Base-by-base conservation (phyloP, 2,797 vertebrate species). In the Ataeniobius toweri region DNA sequence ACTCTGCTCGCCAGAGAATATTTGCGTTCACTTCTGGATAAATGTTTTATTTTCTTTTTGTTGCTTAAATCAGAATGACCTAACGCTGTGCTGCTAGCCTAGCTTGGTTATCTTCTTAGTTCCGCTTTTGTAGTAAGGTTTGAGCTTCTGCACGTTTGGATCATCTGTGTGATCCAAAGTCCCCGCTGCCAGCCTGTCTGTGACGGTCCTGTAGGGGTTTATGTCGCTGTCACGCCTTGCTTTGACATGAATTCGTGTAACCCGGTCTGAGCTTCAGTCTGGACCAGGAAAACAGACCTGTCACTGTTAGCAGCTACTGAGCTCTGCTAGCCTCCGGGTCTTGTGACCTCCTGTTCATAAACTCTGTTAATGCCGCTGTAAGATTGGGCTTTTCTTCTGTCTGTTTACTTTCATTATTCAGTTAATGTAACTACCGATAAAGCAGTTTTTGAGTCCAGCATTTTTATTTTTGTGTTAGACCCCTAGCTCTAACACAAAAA, bases 81-180 rank as follows among this genome's bases (percentile, higher is more conserved):
- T 22, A 8, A 75, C 41, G 20, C 13, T 48, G 3, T 14, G 16
- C 71, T 56, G 13, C 77, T 82, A 84, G 71, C 76, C 2, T 26
- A 36, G 31, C 36, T 36, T 6, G 46, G 56, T 55, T 36, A n/a
- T 14, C 24, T 39, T 71, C 44, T 46, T 56, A 85, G 79, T 90
- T 91, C 90, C 86, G 89, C 85, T 80, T 90, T 85, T 70, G 79
- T 56, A 46, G 56, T n/a, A 3, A 12, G 13, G 39, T 77, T 28
- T 74, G 7, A 46, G 12, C 39, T 44, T 41, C 1, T 71, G 26
- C 6, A n/a, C 1, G 1, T 48, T 0, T 83, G 16, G 28, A 63
- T 36, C 36, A 63, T 36, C 59, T 58, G 3, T 28, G 24, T 51
- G 44, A 10, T 39, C 1, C 22, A 18, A 78, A 9, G 0, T 28